These are phyloP conservation scores for Drosophila micromelanica DNA, from an alignment of 1,140 invertebrate species.

Conservation along the genomic window DNA sequence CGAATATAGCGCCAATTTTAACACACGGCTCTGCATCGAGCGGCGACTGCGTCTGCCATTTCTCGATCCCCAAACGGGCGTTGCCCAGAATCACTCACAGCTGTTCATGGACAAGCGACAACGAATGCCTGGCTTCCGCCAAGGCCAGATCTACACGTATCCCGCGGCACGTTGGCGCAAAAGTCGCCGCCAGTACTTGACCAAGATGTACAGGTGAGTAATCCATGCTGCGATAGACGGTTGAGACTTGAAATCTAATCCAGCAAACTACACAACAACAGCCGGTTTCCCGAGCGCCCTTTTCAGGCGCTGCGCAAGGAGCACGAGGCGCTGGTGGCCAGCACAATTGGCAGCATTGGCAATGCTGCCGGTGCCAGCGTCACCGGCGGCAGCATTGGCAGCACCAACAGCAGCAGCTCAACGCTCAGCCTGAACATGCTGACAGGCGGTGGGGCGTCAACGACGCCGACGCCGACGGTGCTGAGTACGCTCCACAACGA, in stretches of 20 bases:
- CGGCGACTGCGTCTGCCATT: slow-evolving; percentile 96
- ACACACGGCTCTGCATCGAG: slow-evolving; percentile 95
- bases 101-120: slow-evolving; percentile 95
- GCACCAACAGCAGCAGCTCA: slow-evolving; percentile 40
- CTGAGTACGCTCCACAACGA: slow-evolving; percentile 58
- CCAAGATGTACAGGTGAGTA: slow-evolving; percentile 82
- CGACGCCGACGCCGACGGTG: slow-evolving; percentile 56
- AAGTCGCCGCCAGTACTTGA: slow-evolving; percentile 81
- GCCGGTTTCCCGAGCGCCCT: slow-evolving; percentile 78
- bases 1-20: slow-evolving; percentile 96
- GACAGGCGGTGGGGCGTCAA: slow-evolving; percentile 53
- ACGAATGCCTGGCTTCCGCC: slow-evolving; percentile 93
- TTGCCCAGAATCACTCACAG: slow-evolving; percentile 97
- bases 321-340: slow-evolving; percentile 70
- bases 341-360: slow-evolving; percentile 47
- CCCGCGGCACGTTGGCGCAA: slow-evolving; percentile 86
- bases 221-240: neutral
- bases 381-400: slow-evolving; percentile 24
- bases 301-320: slow-evolving; percentile 82
- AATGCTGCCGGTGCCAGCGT: slow-evolving; percentile 19
- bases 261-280: neutral
- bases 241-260: too few relatives aligned
- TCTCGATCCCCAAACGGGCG: slow-evolving; percentile 97
- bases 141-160: slow-evolving; percentile 97
- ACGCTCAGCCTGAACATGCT: slow-evolving; percentile 66